These are phyloP conservation scores for Drosophila truncata DNA, from an alignment of 1,140 invertebrate genomes.

Conservation along the genomic window DNA sequence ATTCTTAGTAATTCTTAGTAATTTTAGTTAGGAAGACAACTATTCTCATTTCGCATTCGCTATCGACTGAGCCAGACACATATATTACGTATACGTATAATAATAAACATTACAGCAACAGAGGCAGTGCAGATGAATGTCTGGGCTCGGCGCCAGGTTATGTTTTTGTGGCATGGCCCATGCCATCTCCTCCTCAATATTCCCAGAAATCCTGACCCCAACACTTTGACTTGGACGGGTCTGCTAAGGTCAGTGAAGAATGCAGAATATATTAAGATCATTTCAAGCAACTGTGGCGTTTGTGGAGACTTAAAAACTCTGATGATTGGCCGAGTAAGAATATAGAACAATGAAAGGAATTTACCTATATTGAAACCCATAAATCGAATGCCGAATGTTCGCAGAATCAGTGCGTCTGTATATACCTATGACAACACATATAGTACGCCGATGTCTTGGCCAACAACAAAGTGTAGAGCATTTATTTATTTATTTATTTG, in stretches of 20 bases:
- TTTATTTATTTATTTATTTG: conserved; percentile 73
- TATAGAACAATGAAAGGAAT: conserved; percentile 59
- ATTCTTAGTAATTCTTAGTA: conserved; percentile 42
- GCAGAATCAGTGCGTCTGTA: conserved; percentile 18
- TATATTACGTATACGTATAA: conserved; percentile 81
- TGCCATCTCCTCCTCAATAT: conserved; percentile 11
- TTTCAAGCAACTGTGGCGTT: not conserved
- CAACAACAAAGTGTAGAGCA: conserved; percentile 62
- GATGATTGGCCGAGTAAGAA: conserved; percentile 39
- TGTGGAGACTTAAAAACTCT: not conserved
- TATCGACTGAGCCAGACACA: conserved; percentile 25
- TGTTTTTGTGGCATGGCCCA: conserved; percentile 49
- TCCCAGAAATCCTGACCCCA: conserved; percentile 16
- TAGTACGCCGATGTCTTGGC: conserved; percentile 20
- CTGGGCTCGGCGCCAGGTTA: conserved; percentile 75
- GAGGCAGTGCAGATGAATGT: conserved; percentile 51
- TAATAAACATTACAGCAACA: conserved; percentile 74
- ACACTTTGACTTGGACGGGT: not conserved
- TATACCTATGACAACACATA: conserved; percentile 18
- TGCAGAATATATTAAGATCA: conserved; percentile 3
- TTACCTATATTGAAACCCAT: conserved; percentile 46
- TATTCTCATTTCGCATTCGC: conserved; percentile 17
- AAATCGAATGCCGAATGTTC: conserved; percentile 47
- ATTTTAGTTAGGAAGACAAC: conserved; percentile 38
- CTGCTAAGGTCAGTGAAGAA: not conserved